Evolutionary conservation across 64 coral and sea anemone species (phyloP), one percentile per base, ranked within the genome.

Genomic region (Porites australiensis): DNA sequence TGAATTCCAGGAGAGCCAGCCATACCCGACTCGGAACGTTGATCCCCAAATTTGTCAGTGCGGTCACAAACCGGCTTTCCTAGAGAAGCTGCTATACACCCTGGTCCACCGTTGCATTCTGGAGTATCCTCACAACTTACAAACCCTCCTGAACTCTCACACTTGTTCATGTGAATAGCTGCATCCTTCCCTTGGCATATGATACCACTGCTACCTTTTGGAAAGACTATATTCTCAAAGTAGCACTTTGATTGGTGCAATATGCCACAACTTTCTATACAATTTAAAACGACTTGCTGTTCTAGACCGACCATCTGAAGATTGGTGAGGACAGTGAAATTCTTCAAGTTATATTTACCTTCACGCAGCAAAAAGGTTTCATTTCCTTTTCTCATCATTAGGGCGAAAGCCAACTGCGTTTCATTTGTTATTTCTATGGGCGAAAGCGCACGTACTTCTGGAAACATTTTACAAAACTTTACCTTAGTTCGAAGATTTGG

Each of bases 71-170:
- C 82, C 3, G 27, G 63, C 19, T 14, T 58, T 12, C 89, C 89
- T 13, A 55, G 44, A 52, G 70, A 67, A 0, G 37, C 44, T 16
- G 94, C 94, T 19, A 88, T 53, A 60, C 94, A 96, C 8, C 90
- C 94, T 68, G 65, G 7, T 4, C 77, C 94, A 1, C 94, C 94
- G 49, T 96, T 96, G 58, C 94, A 96, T 45, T 96, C 94, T 92
- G 89, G 94, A 45, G 60, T 88, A 55, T 93, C 79, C 44, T 84
- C 74, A 77, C 95, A 96, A 59, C 90, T 57, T 86, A 49, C 21
- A 16, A 44, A 64, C 50, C 95, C 95, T 78, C 90, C 90, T 9
- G 95, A 96, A 61, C 93, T 13, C 16, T 93, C 15, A 62, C 95
- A 93, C 3, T 72, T 53, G 58, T 88, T 74, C 58, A 90, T 8